Evolutionary conservation across 2,888 invertebrate species (phyloP).

Genomic region (Tetragonula carbonaria): DNA sequence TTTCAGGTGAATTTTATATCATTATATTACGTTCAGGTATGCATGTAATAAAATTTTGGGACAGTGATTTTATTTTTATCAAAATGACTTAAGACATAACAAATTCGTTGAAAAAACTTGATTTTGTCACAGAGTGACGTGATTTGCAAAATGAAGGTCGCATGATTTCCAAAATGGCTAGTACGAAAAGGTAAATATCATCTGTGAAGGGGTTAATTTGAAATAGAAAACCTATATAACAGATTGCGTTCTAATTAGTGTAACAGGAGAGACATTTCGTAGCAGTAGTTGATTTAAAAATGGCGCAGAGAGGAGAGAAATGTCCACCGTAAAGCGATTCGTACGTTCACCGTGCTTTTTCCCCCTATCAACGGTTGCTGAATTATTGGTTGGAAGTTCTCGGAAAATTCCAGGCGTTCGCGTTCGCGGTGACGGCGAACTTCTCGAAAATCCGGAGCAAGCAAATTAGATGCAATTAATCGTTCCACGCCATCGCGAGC

Average conservation of each 20-base stretch:
- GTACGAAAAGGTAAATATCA: too few relatives aligned
- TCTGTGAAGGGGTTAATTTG: too few relatives aligned
- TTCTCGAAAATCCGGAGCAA: slow-evolving; percentile 53
- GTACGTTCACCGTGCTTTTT: slow-evolving; percentile 13
- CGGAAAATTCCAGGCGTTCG: slow-evolving; percentile 41
- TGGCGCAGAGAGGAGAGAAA: slow-evolving; percentile 11
- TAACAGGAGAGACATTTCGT: too few relatives aligned
- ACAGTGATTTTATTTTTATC: too few relatives aligned
- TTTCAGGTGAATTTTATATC: too few relatives aligned
- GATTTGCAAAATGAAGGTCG: too few relatives aligned
- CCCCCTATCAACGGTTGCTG: slow-evolving; percentile 34
- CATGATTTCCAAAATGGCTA: not conserved
- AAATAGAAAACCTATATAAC: not conserved
- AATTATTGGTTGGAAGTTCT: slow-evolving; percentile 41
- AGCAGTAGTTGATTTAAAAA: slow-evolving; percentile 9
- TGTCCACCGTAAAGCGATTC: not conserved
- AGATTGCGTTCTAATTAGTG: not conserved
- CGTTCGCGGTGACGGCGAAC: slow-evolving; percentile 25
- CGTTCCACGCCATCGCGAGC: slow-evolving; percentile 8
- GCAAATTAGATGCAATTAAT: slow-evolving; percentile 60
- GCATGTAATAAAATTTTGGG: too few relatives aligned
- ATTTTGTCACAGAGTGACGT: too few relatives aligned
- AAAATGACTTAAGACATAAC: too few relatives aligned
- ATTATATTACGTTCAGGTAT: too few relatives aligned
- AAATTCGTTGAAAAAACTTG: not conserved